Conservation (phyloP, 92 coral and sea anemone genomes). For the Paragorgia papillata region DNA sequence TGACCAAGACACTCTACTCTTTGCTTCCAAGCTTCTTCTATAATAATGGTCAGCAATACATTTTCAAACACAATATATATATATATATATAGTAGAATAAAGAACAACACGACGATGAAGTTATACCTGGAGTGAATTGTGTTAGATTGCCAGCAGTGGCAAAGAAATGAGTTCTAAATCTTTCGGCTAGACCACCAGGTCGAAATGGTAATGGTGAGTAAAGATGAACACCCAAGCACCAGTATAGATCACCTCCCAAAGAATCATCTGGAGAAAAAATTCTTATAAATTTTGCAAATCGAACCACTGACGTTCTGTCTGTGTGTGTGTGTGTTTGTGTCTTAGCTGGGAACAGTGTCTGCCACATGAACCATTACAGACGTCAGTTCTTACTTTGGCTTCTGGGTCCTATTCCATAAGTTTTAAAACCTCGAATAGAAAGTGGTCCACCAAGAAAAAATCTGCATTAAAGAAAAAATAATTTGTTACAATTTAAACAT, state of each 20-base stretch:
- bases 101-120: too few relatives aligned
- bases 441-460: constrained; percentile 95
- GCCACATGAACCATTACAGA: too few relatives aligned
- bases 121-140: constrained; percentile 37
- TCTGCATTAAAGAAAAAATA: constrained; percentile 43
- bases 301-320: too few relatives aligned
- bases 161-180: constrained; percentile 84
- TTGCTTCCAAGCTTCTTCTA: constrained; percentile 78
- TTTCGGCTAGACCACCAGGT: constrained; percentile 91
- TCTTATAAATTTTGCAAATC: too few relatives aligned
- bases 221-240: constrained; percentile 89
- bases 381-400: constrained; percentile 60
- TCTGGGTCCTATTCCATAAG: constrained; percentile 94
- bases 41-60: neutral
- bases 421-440: constrained; percentile 84
- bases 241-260: constrained; percentile 86
- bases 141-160: constrained; percentile 80
- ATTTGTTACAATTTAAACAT: neutral
- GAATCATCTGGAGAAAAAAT: constrained; percentile 66
- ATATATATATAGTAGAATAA: neutral
- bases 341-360: too few relatives aligned
- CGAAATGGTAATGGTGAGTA: constrained; percentile 95
- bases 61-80: neutral
- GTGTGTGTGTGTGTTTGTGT: too few relatives aligned
- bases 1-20: constrained; percentile 56